Conservation (phyloP, 2,797 vertebrate genomes). For the Acanthis flammea region DNA sequence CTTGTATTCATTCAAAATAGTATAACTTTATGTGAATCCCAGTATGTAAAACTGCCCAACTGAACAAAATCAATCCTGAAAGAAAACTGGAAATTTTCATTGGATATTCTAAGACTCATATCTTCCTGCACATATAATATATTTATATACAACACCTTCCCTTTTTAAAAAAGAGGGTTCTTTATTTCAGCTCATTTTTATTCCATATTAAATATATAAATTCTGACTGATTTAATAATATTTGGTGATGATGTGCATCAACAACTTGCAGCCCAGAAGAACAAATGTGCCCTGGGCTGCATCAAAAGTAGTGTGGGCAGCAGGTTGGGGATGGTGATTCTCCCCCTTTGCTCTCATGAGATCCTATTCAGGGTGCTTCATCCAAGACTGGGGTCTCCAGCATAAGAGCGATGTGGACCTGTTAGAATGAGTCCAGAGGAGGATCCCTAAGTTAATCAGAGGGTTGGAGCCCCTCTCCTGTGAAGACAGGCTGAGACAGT, state of each 20-base stretch:
- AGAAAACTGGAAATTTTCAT: neutral
- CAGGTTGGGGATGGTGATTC: neutral
- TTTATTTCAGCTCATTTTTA: neutral
- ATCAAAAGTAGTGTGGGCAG: neutral
- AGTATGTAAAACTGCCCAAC: neutral
- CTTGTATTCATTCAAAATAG: neutral
- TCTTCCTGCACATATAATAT: neutral
- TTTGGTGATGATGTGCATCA: neutral
- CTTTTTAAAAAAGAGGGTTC: neutral
- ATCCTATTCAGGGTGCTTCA: rapidly evolving
- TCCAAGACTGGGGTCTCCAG: neutral
- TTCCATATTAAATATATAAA: neutral
- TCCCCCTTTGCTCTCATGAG: neutral
- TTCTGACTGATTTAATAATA: neutral
- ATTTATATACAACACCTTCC: neutral
- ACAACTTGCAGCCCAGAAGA: rapidly evolving
- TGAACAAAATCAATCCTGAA: neutral
- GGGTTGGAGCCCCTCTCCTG: neutral
- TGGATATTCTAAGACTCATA: neutral
- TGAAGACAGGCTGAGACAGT: neutral
- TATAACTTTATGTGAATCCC: neutral
- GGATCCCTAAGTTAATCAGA: neutral
- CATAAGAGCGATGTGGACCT: neutral
- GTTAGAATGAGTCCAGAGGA: neutral
- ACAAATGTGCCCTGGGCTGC: neutral